A percentile compares a stretch with the other conserved stretches of the same genome.
These are phyloP conservation scores for Aricia artaxerxes DNA, from an alignment of 2,888 invertebrate species.

Conservation along the genomic window DNA sequence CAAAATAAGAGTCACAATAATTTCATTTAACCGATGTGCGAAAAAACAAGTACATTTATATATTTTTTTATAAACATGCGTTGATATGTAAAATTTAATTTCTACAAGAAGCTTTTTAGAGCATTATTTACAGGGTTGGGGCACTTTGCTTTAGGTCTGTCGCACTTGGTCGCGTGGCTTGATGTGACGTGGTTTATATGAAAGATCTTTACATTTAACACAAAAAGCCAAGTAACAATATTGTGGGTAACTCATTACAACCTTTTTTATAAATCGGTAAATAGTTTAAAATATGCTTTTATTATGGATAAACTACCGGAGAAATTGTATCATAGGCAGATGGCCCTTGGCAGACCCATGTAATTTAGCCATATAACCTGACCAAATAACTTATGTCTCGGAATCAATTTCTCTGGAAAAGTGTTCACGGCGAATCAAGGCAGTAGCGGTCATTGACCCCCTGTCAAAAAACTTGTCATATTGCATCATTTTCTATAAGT, in stretches of 20 bases:
- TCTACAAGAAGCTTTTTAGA: neutral
- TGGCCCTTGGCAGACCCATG: neutral
- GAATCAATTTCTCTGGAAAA: neutral
- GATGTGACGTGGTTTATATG: neutral
- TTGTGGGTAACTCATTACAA: conserved; percentile 11
- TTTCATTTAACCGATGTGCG: neutral
- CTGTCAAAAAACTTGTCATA: too few relatives aligned
- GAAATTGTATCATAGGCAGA: neutral
- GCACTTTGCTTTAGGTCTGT: neutral
- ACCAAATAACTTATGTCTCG: too few relatives aligned
- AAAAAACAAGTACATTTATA: neutral
- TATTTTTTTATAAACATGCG: neutral
- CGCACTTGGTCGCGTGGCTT: too few relatives aligned
- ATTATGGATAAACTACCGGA: neutral
- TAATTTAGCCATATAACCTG: too few relatives aligned
- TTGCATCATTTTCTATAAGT: too few relatives aligned
- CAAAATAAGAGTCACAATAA: neutral
- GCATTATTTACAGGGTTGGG: neutral
- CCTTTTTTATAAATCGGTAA: neutral
- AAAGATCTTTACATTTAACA: neutral
- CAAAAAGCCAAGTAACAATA: neutral
- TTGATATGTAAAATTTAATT: neutral
- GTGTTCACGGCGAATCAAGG: neutral
- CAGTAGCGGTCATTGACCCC: too few relatives aligned
- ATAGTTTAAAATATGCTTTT: neutral